Evolutionary conservation across 64 coral and sea anemone species (phyloP), one percentile per base, ranked within the genome.

Genomic region (Platygyra sinensis): DNA sequence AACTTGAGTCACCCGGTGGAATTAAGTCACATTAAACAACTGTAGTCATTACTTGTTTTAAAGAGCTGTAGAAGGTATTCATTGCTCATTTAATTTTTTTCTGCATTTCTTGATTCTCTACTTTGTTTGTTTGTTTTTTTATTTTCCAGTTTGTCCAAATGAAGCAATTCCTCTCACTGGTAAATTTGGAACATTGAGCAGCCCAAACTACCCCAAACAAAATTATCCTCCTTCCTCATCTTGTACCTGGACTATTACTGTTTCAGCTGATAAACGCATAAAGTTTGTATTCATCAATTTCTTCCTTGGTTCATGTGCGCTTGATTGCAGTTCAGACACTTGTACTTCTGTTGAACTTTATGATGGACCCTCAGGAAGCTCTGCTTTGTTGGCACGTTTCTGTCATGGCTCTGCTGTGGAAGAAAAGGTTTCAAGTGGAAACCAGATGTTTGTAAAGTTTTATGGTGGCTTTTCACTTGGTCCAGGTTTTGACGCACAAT

Each of bases 361-460:
- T 19, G 76, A 78, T 55, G 76, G 76, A 3, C 8, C 46, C 28
- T 50, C 76, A 24, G n/a, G 20, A 55, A 28, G 36, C 50, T 52
- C 76, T 18, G 3, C 49, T 13, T 78, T 8, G 5, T 27, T 78
- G 76, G 76, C 49, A 17, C 22, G 76, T 27, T 55, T 78, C 27
- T 78, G 76, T 50, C 12, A 20, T 10, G 18, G n/a, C 20, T 57
- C 76, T 28, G 5, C 2, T 12, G 24, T 57, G 25, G 18, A 19
- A 55, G 22, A 49, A 1, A 55, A 25, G n/a, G 10, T 52, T 24
- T 78, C 76, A 25, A 57, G 76, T 28, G 76, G 76, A 14, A 46
- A 78, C 22, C 76, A 78, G 22, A 78, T 78, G 76, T 78, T 54
- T 55, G 46, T 55, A 24, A 52, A 54, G 22, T 78, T 78, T 78